Evolutionary conservation across 2,113 vertebrate genomes (phyloP).

Genomic region (Oenanthe oenanthe): DNA sequence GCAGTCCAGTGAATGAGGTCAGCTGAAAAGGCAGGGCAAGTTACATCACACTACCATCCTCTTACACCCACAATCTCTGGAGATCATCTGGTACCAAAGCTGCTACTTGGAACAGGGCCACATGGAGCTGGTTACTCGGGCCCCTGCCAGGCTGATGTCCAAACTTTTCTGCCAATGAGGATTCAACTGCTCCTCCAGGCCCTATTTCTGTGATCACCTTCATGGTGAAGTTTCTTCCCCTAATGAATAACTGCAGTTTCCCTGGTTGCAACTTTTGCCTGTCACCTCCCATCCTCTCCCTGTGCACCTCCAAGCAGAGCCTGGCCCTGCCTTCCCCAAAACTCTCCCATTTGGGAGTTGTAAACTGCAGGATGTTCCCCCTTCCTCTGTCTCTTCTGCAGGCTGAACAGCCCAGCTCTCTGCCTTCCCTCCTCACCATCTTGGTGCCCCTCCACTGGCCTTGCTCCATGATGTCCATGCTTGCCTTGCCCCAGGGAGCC

Average conservation of each 20-base stretch:
- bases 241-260: neutral
- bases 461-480: accelerated
- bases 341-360: neutral
- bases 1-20: neutral
- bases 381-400: accelerated
- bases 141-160: neutral
- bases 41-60: neutral
- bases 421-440: neutral
- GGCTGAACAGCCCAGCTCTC: neutral
- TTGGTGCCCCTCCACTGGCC: neutral
- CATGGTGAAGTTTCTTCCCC: neutral
- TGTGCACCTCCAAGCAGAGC: neutral
- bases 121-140: neutral
- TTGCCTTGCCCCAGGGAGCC: neutral
- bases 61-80: neutral
- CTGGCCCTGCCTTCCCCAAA: neutral
- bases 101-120: neutral
- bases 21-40: neutral
- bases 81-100: neutral
- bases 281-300: neutral
- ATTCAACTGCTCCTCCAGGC: neutral
- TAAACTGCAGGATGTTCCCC: neutral
- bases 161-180: neutral
- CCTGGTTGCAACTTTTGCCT: neutral
- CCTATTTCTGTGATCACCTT: neutral